Evolutionary conservation across 1,140 invertebrate genomes (phyloP), one percentile per base, ranked within the genome.

Genomic region (Elysia chlorotica): DNA sequence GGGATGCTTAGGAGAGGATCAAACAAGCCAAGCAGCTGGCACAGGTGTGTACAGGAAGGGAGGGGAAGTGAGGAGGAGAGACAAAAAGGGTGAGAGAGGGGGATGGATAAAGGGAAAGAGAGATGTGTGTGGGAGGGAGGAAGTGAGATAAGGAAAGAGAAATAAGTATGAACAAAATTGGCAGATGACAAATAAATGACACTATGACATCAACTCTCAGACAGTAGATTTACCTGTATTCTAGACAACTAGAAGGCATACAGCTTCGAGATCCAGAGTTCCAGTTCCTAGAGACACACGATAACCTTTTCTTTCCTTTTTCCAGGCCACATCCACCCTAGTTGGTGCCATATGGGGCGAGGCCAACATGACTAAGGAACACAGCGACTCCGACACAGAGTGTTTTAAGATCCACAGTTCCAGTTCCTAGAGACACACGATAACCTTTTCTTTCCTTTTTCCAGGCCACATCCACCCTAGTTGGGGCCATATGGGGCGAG

Each of bases 271-370:
- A 48, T 48, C 41, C 10, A 48, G 10, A 14, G 10, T 14, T 10
- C 10, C n/a, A n/a, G 41, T 14, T 14, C n/a, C 10, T 48, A 48
- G 41, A 48, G 41, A 59, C 17, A 10, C 28, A 17, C 10, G 6
- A 6, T 25, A 59, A 17, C 56, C 6, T 14, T 59, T 37, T 38
- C 14, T n/a, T 6, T 30, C 0, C 41, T 62, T 17, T 28, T 5
- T 82, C 83, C 83, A 96, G 88, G 96, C 95, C 14, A 97, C 96
- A 0, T 94, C 96, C 0, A 92, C 95, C 66, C 89, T 98, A 2
- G 97, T 98, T 65, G 93, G 95, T 83, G 94, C 93, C 71, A 98
- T 98, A 75, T 97, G 97, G 74, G 93, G 93, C 30, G 95, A 99
- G 85, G 97, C 97, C 0, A 95, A 97, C n/a, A n/a, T n/a, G n/a